phyloP scores from a whole-genome alignment of 2,797 vertebrate species.

The Peromyscus nudipes region DNA sequence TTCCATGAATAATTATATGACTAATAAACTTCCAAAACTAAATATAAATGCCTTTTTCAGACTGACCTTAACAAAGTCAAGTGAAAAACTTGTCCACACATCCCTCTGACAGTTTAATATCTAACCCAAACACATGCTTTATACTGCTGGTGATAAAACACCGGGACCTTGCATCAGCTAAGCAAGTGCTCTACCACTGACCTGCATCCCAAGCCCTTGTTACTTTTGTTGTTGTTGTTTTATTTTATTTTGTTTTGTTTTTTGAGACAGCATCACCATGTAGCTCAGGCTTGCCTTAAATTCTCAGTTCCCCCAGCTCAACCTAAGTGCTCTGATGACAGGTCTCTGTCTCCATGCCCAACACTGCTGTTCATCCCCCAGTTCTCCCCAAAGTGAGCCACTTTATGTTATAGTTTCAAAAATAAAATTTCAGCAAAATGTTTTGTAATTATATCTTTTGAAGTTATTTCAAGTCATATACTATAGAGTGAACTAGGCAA shows the following conservation, averaged over 20 bases:
- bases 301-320: too few species aligned
- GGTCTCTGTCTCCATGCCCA: fast-evolving
- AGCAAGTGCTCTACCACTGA: not conserved
- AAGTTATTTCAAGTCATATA: slow-evolving; percentile 21
- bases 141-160: not conserved
- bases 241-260: not conserved
- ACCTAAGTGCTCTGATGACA: too few species aligned
- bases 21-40: not conserved
- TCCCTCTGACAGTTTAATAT: not conserved
- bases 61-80: slow-evolving; percentile 3
- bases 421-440: slow-evolving; percentile 15
- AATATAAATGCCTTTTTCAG: not conserved
- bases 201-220: not conserved
- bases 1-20: not conserved
- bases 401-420: slow-evolving; percentile 52
- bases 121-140: not conserved
- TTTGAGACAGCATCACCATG: not conserved
- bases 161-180: not conserved
- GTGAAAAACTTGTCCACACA: slow-evolving; percentile 4
- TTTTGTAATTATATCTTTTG: slow-evolving; percentile 41
- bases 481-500: not conserved
- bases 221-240: too few species aligned
- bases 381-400: not conserved
- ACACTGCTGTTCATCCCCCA: not conserved
- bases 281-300: not conserved